phyloP scores from a whole-genome alignment of 2,888 invertebrate species.

The Tenodera sinensis region DNA sequence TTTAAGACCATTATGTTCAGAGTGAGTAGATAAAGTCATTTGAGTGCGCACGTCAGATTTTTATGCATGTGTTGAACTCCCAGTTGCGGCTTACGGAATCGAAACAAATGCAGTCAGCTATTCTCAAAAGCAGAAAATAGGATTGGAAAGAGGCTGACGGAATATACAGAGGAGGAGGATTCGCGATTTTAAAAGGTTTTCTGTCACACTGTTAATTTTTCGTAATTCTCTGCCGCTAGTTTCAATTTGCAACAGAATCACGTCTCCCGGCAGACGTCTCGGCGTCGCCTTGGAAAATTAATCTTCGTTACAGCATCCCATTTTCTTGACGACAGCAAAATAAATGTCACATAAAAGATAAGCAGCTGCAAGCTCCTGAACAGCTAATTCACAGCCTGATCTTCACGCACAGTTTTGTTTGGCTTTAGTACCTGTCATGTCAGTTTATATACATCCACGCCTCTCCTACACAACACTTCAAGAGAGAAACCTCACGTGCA shows the following conservation, averaged over 20 bases:
- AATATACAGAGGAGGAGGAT: neutral
- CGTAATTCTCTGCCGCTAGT: neutral
- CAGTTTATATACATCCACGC: too few relatives aligned
- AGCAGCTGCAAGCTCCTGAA: neutral
- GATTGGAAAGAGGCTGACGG: neutral
- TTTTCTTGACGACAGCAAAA: neutral
- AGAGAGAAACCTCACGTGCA: too few relatives aligned
- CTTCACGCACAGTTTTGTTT: neutral
- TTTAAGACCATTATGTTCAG: too few relatives aligned
- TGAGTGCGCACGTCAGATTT: too few relatives aligned
- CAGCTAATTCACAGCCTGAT: neutral
- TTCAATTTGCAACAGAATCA: neutral
- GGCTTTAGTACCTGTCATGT: neutral
- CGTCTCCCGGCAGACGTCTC: neutral
- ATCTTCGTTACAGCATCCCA: neutral
- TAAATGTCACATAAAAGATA: neutral
- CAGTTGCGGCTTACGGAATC: neutral
- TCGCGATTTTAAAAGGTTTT: neutral
- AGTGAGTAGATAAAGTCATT: too few relatives aligned
- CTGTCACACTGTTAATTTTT: neutral
- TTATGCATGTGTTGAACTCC: too few relatives aligned
- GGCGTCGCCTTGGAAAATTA: neutral
- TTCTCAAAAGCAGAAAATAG: neutral
- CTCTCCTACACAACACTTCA: too few relatives aligned
- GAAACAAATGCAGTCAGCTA: neutral